Evolutionary conservation across 2,113 vertebrate species (phyloP).

Genomic region (Tenebrosternarchus preto): DNA sequence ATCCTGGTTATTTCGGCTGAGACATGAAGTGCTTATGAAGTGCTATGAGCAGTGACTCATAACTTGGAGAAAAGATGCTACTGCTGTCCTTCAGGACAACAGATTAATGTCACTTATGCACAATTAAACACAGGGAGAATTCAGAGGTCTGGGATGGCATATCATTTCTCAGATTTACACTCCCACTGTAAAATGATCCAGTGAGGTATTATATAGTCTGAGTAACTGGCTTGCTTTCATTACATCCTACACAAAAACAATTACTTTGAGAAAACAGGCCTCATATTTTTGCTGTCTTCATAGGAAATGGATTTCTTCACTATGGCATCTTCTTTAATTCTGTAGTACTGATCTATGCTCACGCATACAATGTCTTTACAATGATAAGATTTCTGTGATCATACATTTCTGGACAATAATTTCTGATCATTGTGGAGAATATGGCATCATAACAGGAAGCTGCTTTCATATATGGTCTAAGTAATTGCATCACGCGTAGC

Average conservation of each 20-base stretch:
- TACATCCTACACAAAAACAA: constrained; percentile 15
- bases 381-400: neutral
- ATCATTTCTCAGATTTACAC: constrained; percentile 15
- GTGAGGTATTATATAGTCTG: neutral
- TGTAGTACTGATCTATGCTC: neutral
- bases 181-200: neutral
- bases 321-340: neutral
- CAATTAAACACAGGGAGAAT: constrained; percentile 41
- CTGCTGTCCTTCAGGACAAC: constrained; percentile 43
- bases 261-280: neutral
- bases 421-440: neutral
- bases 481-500: constrained; percentile 43
- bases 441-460: neutral
- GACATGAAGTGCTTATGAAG: neutral
- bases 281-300: neutral
- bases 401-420: neutral
- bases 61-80: constrained; percentile 49
- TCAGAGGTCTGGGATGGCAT: constrained; percentile 15
- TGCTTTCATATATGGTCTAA: constrained; percentile 25
- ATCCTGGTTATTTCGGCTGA: constrained; percentile 13
- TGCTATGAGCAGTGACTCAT: neutral
- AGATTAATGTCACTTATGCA: constrained; percentile 50
- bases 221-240: neutral
- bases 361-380: neutral
- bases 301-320: neutral